These are phyloP conservation scores for Strigops habroptila DNA, from an alignment of 2,113 vertebrate genomes.

Conservation along the genomic window DNA sequence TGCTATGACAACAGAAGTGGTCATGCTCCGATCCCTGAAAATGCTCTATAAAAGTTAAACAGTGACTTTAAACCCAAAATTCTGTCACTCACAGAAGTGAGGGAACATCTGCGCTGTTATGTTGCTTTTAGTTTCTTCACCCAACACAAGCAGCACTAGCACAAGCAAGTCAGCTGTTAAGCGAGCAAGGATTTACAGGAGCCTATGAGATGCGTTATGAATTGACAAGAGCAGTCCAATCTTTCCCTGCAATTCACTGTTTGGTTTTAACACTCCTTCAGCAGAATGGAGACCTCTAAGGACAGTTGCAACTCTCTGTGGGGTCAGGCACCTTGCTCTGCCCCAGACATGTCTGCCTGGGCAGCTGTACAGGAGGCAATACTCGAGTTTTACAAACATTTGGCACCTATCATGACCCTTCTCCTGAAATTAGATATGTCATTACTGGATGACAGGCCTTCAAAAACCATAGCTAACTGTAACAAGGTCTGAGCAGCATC, in stretches of 20 bases:
- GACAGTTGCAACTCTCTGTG: fast-evolving
- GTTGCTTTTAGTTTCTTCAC: not conserved
- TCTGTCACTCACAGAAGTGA: not conserved
- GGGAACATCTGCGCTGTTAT: not conserved
- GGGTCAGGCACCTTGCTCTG: not conserved
- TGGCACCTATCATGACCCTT: not conserved
- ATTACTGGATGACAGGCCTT: not conserved
- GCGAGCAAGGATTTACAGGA: not conserved
- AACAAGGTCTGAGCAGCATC: not conserved
- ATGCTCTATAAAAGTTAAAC: not conserved
- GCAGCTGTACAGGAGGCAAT: fast-evolving
- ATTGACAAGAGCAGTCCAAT: not conserved
- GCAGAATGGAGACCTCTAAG: not conserved
- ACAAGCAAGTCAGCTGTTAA: not conserved
- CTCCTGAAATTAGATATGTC: not conserved
- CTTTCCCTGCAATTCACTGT: not conserved
- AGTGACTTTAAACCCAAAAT: not conserved
- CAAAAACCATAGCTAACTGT: not conserved
- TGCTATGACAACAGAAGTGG: not conserved
- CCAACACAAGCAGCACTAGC: not conserved
- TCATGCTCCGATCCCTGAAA: not conserved
- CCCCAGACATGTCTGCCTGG: fast-evolving
- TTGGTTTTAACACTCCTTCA: not conserved
- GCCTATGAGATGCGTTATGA: not conserved
- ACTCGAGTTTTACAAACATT: not conserved